Evolutionary conservation across 2,888 invertebrate genomes (phyloP).

Genomic region (Seira ritae): DNA sequence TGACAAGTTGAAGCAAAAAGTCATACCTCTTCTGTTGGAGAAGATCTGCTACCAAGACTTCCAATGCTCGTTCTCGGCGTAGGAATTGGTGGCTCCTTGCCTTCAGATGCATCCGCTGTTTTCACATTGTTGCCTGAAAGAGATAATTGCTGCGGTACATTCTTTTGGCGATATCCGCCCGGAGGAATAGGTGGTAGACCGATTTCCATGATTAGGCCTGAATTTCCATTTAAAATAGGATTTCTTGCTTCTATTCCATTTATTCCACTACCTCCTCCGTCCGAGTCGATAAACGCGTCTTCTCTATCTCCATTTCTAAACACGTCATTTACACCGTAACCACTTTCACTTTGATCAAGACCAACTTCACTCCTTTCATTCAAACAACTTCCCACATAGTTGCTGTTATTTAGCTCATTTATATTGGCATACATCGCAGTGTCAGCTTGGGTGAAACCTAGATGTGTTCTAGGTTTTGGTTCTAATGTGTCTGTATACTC

Average conservation of each 20-base stretch:
- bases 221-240: slow-evolving; percentile 66
- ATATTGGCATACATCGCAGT: slow-evolving; percentile 66
- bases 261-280: slow-evolving; percentile 38
- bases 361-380: neutral
- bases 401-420: slow-evolving; percentile 54
- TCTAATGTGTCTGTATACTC: slow-evolving; percentile 52
- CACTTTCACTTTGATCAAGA: slow-evolving; percentile 34
- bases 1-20: neutral
- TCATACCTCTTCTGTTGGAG: slow-evolving; percentile 72
- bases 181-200: slow-evolving; percentile 65
- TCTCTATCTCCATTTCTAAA: slow-evolving; percentile 45
- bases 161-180: slow-evolving; percentile 59
- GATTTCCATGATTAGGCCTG: slow-evolving; percentile 32
- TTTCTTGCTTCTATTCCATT: slow-evolving; percentile 66
- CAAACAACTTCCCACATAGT: slow-evolving; percentile 1
- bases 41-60: slow-evolving; percentile 57
- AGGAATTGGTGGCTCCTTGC: slow-evolving; percentile 69
- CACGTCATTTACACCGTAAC: slow-evolving; percentile 28
- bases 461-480: slow-evolving; percentile 67
- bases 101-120: slow-evolving; percentile 20
- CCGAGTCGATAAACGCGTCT: slow-evolving; percentile 54
- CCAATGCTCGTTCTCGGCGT: slow-evolving; percentile 71
- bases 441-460: slow-evolving; percentile 31
- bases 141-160: slow-evolving; percentile 56
- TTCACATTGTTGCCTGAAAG: slow-evolving; percentile 43